Evolutionary conservation across 2,797 vertebrate genomes (phyloP).

Genomic region (Labroides dimidiatus): DNA sequence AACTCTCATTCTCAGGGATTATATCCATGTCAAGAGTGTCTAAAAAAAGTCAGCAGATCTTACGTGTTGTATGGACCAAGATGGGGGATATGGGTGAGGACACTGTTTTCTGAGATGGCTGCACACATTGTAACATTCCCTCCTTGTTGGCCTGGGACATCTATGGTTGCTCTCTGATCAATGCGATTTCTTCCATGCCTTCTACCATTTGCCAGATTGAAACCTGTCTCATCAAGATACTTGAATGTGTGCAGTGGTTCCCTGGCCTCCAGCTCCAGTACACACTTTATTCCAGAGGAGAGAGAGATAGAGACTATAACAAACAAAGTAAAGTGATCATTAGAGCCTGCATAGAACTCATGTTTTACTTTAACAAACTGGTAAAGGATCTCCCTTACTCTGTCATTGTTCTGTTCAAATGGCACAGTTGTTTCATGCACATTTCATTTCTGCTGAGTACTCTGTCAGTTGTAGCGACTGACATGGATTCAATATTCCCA

Average conservation of each 20-base stretch:
- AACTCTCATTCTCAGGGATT: no score
- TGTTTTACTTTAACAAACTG: neutral
- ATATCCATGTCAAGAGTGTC: no score
- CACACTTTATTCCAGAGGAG: no score
- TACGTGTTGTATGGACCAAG: no score
- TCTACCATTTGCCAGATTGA: neutral
- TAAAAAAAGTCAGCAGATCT: no score
- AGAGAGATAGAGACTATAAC: neutral
- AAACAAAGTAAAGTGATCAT: neutral
- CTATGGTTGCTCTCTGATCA: neutral
- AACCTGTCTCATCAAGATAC: neutral
- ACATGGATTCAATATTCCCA: no score
- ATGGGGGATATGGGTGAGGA: no score
- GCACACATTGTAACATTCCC: neutral
- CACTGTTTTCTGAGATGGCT: neutral
- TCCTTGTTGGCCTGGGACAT: neutral
- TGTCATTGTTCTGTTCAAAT: no score
- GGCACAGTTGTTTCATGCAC: no score
- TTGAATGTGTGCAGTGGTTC: neutral
- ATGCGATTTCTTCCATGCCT: neutral
- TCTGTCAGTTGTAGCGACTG: no score
- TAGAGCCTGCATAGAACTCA: neutral
- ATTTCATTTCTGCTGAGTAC: no score
- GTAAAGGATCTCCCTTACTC: neutral
- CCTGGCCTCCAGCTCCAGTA: neutral